Evolutionary conservation across 1,140 invertebrate genomes (phyloP), one percentile per base, ranked within the genome.

Genomic region (Drosophila navojoa): DNA sequence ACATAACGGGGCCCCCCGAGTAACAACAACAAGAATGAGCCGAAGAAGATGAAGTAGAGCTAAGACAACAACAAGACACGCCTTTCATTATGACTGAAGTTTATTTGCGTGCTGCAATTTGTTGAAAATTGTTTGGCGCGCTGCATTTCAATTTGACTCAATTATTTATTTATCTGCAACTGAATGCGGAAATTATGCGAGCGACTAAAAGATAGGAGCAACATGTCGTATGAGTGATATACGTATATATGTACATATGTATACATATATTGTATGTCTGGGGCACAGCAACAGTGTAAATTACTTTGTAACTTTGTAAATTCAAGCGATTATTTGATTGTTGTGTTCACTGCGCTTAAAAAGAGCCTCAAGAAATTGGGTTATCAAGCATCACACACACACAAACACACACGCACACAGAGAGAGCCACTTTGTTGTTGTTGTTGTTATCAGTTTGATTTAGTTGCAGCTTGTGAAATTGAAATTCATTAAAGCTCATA

Each of bases 111-210:
- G 82, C 71, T 38, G 35, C 35, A 38, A 38, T 38, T 61, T 68
- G 60, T 66, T 52, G 71, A 69, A 69, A 87, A 87, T 89, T 87
- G 84, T 87, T 87, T 87, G 80, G 84, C 77, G 84, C 82, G 84
- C 76, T 87, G 84, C 84, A 87, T 87, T 87, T 87, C 84, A 87
- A 87, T 87, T 87, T 87, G 84, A 87, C 84, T 87, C 84, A 87
- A 87, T 87, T 87, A 87, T 87, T 87, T 87, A 87, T 87, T 87
- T 87, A 87, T 87, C 84, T 87, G 60, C 82, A 81, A 82, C 73
- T 89, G 84, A 87, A 87, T 87, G 82, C 82, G 84, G 84, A 87
- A 87, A 87, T 82, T 87, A 87, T 87, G 76, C 81, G 82, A 79
- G 7, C 49, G 25, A 25, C 29, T 61, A 11, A 49, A 11, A 49